These are phyloP conservation scores for Oncorhynchus keta DNA, from an alignment of 2,113 vertebrate species.

Conservation along the genomic window DNA sequence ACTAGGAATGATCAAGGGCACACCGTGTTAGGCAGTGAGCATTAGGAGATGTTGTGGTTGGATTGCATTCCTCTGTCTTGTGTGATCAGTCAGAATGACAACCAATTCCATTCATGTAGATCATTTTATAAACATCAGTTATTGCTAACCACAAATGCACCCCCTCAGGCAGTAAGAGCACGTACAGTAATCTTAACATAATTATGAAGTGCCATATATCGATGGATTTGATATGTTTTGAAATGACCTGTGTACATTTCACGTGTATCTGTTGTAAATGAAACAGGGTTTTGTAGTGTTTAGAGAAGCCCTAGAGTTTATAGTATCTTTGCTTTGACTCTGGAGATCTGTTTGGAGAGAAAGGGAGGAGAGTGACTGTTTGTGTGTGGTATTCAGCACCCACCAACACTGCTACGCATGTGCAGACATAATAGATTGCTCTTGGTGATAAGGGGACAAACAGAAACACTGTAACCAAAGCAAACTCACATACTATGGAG, in stretches of 20 bases:
- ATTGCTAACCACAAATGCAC: constrained; percentile 42
- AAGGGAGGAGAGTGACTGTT: constrained; percentile 2
- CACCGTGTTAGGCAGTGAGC: constrained; percentile 60
- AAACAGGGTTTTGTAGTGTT: constrained; percentile 45
- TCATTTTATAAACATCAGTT: constrained; percentile 59
- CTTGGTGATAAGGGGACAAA: constrained; percentile 25
- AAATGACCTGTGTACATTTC: constrained; percentile 41
- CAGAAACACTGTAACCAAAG: constrained; percentile 41
- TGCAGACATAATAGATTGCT: constrained; percentile 3
- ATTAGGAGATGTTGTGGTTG: constrained; percentile 16
- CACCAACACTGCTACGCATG: neutral
- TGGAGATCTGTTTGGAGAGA: constrained; percentile 19
- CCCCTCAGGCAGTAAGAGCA: constrained; percentile 31
- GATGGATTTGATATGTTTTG: constrained; percentile 31
- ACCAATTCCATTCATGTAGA: constrained; percentile 41
- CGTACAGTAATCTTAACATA: constrained; percentile 34
- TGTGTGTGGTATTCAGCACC: constrained; percentile 2
- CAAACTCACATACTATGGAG: constrained; percentile 19
- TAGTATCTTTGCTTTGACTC: constrained; percentile 29
- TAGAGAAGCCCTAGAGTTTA: constrained; percentile 29
- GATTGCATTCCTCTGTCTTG: constrained; percentile 40
- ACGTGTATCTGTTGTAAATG: constrained; percentile 43
- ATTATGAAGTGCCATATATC: constrained; percentile 31
- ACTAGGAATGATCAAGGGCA: constrained; percentile 42
- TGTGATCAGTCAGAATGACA: constrained; percentile 35